Conservation (phyloP, 2,888 invertebrate species). For the Parochlus steinenii region DNA sequence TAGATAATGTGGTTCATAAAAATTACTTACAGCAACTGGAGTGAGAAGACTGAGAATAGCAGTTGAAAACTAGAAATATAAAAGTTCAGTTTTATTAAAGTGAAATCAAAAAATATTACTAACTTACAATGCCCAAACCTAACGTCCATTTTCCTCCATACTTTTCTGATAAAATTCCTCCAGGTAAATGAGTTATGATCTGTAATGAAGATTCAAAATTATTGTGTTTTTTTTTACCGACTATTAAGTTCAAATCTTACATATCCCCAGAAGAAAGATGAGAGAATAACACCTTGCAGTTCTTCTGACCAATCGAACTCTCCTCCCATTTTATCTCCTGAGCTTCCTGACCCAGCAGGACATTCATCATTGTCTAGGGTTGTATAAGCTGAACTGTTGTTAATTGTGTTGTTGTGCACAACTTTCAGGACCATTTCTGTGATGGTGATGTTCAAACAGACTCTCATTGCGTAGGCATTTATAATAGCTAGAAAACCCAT, state of each 20-base stretch:
- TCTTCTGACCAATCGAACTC: conserved; percentile 51
- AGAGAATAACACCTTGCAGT: conserved; percentile 59
- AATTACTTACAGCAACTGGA: conserved; percentile 52
- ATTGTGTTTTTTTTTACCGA: too few relatives aligned
- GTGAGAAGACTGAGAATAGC: conserved; percentile 58
- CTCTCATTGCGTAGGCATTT: conserved; percentile 48
- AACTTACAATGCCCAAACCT: conserved; percentile 66
- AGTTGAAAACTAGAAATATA: too few relatives aligned
- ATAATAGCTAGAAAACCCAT: conserved; percentile 45
- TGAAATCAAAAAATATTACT: conserved; percentile 63
- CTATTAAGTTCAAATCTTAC: conserved; percentile 43
- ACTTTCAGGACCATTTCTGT: conserved; percentile 38
- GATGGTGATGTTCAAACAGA: conserved; percentile 43
- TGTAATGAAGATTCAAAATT: conserved; percentile 38
- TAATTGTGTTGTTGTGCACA: not conserved
- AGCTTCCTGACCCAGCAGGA: too few relatives aligned
- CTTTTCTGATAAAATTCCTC: conserved; percentile 60
- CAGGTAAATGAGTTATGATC: conserved; percentile 59
- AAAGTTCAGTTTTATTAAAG: conserved; percentile 21
- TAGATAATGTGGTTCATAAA: too few relatives aligned
- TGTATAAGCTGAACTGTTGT: too few relatives aligned
- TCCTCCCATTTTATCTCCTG: conserved; percentile 32
- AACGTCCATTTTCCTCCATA: conserved; percentile 77
- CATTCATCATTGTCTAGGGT: too few relatives aligned
- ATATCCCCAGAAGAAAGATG: conserved; percentile 76